Evolutionary conservation across 2,888 invertebrate genomes (phyloP).

Genomic region (Clivina fossor): DNA sequence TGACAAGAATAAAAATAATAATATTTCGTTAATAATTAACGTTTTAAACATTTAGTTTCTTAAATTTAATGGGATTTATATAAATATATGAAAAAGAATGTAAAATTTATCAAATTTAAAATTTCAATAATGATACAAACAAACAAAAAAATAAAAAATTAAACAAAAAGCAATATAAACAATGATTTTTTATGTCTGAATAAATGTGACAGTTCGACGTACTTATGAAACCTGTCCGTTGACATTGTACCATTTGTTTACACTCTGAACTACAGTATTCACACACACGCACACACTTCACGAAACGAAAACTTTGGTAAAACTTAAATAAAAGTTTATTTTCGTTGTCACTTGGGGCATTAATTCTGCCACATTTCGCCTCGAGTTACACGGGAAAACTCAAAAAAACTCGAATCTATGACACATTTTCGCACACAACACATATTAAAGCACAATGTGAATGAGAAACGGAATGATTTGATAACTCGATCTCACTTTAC

Average conservation of each 20-base stretch:
- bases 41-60: too few species aligned
- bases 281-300: conserved; percentile 35
- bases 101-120: too few species aligned
- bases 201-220: too few species aligned
- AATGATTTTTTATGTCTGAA: too few species aligned
- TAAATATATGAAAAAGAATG: too few species aligned
- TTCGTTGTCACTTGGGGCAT: neutral
- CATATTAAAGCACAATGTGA: conserved; percentile 9
- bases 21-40: too few species aligned
- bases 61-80: too few species aligned
- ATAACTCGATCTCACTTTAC: conserved; percentile 40
- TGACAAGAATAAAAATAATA: too few species aligned
- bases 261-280: too few species aligned
- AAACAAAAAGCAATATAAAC: too few species aligned
- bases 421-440: conserved; percentile 6
- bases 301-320: conserved; percentile 12
- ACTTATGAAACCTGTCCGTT: conserved; percentile 66
- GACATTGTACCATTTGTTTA: conserved; percentile 55
- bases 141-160: too few species aligned
- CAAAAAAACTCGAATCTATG: neutral
- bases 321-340: conserved; percentile 16
- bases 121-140: too few species aligned
- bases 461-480: conserved; percentile 18
- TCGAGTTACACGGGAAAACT: neutral
- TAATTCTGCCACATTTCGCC: neutral